Percentiles rank a stretch among this genome's conserved stretches.
Evolutionary conservation across 1,140 invertebrate genomes (phyloP).

Genomic region (Ips typographus): DNA sequence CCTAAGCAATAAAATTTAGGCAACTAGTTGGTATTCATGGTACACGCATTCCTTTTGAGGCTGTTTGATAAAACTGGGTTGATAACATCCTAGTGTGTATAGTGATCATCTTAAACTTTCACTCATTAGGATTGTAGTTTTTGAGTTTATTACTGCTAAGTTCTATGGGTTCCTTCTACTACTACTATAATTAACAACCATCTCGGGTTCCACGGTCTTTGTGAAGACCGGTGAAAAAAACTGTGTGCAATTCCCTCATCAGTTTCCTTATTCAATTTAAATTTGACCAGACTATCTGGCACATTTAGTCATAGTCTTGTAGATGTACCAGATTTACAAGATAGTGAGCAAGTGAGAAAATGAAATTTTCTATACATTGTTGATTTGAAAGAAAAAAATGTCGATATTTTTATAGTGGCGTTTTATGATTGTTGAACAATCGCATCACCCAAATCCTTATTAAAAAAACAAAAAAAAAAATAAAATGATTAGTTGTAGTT

Average conservation of each 20-base stretch:
- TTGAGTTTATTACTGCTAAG: slow-evolving; percentile 2
- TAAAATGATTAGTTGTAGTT: slow-evolving; percentile 6
- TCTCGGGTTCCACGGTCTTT: not conserved
- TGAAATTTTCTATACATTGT: slow-evolving; percentile 25
- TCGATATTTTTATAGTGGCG: slow-evolving; percentile 27
- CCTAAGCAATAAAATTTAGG: no score
- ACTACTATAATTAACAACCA: no score
- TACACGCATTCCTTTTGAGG: no score
- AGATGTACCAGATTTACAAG: not conserved
- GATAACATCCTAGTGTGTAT: not conserved
- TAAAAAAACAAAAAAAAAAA: no score
- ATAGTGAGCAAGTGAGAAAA: slow-evolving; percentile 1
- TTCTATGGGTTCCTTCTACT: slow-evolving; percentile 2
- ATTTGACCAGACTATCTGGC: slow-evolving; percentile 1
- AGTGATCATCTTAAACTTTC: slow-evolving; percentile 9
- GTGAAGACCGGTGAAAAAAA: slow-evolving; percentile 1
- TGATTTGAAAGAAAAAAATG: slow-evolving; percentile 9
- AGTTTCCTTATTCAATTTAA: slow-evolving; percentile 6
- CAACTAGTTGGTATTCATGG: no score
- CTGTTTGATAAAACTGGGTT: no score
- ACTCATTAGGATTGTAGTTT: slow-evolving; percentile 25
- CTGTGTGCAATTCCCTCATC: slow-evolving; percentile 4
- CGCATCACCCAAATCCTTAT: slow-evolving; percentile 28
- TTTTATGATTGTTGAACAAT: slow-evolving; percentile 32
- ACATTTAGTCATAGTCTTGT: not conserved